Evolutionary conservation across 35 echinoderm and acorn worm species (phyloP), one percentile per base, ranked within the genome.

Genomic region (Stichopus chloronotus): DNA sequence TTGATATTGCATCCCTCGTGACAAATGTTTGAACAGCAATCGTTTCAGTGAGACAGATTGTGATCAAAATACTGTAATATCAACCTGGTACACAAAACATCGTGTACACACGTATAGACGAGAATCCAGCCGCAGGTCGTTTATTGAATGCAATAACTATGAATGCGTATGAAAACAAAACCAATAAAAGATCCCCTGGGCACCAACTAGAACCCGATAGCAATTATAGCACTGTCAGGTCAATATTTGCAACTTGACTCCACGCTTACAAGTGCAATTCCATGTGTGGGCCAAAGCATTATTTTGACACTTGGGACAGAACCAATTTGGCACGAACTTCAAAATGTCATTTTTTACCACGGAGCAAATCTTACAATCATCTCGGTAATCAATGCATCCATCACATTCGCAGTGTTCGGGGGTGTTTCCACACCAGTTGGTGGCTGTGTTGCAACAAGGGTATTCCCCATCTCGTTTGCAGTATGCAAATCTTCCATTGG

Each of bases 401-500:
- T 55, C 53, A 61, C 84, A 87, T 61, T 56, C 84, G 53, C 84
- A 87, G 84, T 87, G 57, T 13, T 87, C 84, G 14, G 53, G 84
- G 19, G 20, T 56, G 84, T 87, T 87, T 9, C 84, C 84, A n/a
- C 84, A 87, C 84, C 84, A 87, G 54, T 87, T 61, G 23, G 6
- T 57, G 58, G 20, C 12, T 59, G 84, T 87, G 22, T 13, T 22
- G 12, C 78, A 81, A 21, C 78, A 81, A 12, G 78, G 78, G 78
- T 81, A 81, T 17, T 17, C 22, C 0, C 78, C 78, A 20, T 81
- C 78, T 54, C 78, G 12, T 5, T 81, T 54, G 11, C 78, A 81
- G 22, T 81, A 81, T 81, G 78, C 78, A 11, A 81, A 7, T 30
- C 78, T 1, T 30, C 52, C 22, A 21, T 81, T 81, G 13, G 78